Evolutionary conservation across 1,140 invertebrate species (phyloP), one percentile per base, ranked within the genome.

Genomic region (Zaprionus davidi): DNA sequence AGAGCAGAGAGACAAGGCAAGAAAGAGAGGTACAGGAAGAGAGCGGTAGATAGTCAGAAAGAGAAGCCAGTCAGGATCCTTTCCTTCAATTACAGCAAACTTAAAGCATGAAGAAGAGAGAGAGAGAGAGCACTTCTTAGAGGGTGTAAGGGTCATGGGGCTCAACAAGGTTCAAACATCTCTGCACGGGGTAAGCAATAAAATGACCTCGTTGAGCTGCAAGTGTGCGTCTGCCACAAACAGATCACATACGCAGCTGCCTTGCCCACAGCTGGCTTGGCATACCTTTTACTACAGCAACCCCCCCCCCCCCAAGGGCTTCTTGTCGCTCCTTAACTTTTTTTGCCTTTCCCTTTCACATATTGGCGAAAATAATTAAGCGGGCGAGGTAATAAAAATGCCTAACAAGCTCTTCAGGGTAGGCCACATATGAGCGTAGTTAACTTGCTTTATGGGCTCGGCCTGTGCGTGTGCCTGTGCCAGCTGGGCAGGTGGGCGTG

Each of bases 361-460:
- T 44, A 55, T 69, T 69, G 46, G 44, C 22, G 59, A 38, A 87
- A 83, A 88, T 83, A 87, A 87, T 87, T 88, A 87, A 88, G 71
- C 73, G 74, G 62, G 55, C 71, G 31, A 66, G 81, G 84, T 58
- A 81, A 88, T 87, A 81, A 87, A 88, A 87, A 80, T 72, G 80
- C 71, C 87, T 87, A 87, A 87, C 78, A 88, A 88, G 84, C 66
- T 64, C 22, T 70, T 31, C 24, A 38, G 69, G 64, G 76, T 63
- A 69, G 56, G 28, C 71, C 71, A 51, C 64, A 72, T 34, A 69
- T 44, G 57, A 31, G 22, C 31, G 26, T 56, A 34, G 68, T 60
- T 56, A 56, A n/a, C 34, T 65, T 56, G 53, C 20, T 26, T 41
- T 65, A 66, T 58, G 41, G 31, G 20, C 28, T 7, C 7, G 5